Base-by-base conservation (phyloP, 2,888 invertebrate genomes). In the Oscheius sp. region DNA sequence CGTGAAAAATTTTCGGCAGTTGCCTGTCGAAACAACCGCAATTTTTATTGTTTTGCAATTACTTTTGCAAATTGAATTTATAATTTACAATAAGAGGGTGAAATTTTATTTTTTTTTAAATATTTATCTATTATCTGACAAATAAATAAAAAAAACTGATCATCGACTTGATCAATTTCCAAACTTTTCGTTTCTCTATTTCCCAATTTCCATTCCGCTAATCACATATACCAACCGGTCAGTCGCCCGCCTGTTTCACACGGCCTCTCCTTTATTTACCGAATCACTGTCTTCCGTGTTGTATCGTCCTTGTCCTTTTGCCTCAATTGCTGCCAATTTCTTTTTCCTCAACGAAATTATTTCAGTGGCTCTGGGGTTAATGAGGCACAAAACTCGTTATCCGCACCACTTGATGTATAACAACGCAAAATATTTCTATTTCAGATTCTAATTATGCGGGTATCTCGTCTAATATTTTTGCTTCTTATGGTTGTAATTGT, bases 401-500 rank as follows among this genome's bases (percentile, higher is more conserved):
- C 50, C n/a, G 50, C 50, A 6, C 30, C 50, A 50, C 26, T 50
- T 50, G 28, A 41, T 41, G 20, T 17, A 41, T 12, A 17, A 17
- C 41, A 41, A 14, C 41, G n/a, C n/a, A 3, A 20, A 41, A 14
- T 20, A 12, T 20, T 20, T 9, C 38, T 12, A 36, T 6, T 20
- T 36, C 33, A 33, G 20, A 9, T 32, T 22, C n/a, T n/a, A n/a
- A n/a, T n/a, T n/a, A 62, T 62, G 62, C 47, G 49, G 47, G 49
- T 62, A 17, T 49, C 62, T 20, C 59, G 44, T 14, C 44, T 41
- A 12, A 22, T 62, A 22, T 26, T 49, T 30, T 30, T 62, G n/a
- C 47, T 62, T 17, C 20, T 62, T 28, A 45, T 62, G 47, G 47
- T 62, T 12, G 44, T 41, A 12, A n/a, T 59, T 12, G 44, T 44